Conservation (phyloP, 2,888 invertebrate species). For the Copidosoma aretas region DNA sequence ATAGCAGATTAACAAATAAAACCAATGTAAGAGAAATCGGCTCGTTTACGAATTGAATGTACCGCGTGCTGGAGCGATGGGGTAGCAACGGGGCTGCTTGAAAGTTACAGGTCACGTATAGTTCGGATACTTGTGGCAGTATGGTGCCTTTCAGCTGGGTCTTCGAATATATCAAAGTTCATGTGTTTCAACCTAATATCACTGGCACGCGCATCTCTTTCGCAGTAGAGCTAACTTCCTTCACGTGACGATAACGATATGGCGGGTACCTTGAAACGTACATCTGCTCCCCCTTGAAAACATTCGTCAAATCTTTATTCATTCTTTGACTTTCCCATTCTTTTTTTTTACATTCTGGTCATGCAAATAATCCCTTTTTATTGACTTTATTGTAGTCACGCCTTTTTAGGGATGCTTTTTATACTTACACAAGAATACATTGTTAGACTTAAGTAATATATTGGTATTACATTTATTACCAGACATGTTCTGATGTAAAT, state of each 20-base stretch:
- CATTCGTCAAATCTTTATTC: conserved; percentile 58
- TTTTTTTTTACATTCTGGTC: conserved; percentile 60
- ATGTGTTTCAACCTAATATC: conserved; percentile 62
- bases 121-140: conserved; percentile 61
- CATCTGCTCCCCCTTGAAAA: conserved; percentile 8
- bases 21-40: conserved; percentile 13
- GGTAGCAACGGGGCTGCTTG: conserved; percentile 45
- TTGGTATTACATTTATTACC: too few species aligned
- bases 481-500: too few species aligned
- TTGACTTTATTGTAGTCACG: too few species aligned
- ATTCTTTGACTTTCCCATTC: conserved; percentile 60
- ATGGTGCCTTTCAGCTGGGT: conserved; percentile 54
- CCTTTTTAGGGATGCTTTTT: too few species aligned
- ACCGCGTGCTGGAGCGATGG: background rate
- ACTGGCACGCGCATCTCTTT: conserved; percentile 48
- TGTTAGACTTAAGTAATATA: too few species aligned
- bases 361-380: too few species aligned
- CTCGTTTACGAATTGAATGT: conserved; percentile 35
- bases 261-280: background rate
- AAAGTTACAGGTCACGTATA: conserved; percentile 62
- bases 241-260: conserved; percentile 52
- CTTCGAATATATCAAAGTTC: conserved; percentile 62
- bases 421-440: too few species aligned
- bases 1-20: background rate
- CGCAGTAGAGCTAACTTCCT: conserved; percentile 47